phyloP scores from a whole-genome alignment of 2,888 invertebrate genomes.

The Eupeodes latifasciatus region DNA sequence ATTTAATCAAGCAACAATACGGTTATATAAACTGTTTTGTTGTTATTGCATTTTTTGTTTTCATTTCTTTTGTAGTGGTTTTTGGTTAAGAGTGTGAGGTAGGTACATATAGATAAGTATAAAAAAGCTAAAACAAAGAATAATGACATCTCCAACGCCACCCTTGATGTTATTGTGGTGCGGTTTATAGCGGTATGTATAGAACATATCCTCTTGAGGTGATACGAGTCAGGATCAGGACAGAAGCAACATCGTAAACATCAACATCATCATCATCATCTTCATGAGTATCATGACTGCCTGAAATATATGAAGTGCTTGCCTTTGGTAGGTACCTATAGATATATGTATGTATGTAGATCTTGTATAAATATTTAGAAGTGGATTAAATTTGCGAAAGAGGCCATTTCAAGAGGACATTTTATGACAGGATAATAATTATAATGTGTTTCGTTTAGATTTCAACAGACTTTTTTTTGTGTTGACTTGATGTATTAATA shows the following conservation, averaged over 20 bases:
- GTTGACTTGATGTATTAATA: neutral
- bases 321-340: conserved; percentile 12
- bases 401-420: conserved; percentile 78
- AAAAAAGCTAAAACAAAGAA: conserved; percentile 65
- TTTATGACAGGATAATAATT: conserved; percentile 80
- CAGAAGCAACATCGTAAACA: neutral
- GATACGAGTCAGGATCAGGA: conserved; percentile 2
- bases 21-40: conserved; percentile 70
- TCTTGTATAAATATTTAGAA: conserved; percentile 70
- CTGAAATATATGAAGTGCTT: conserved; percentile 43
- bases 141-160: conserved; percentile 73
- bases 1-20: conserved; percentile 76
- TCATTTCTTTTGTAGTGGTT: neutral
- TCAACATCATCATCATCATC: conserved; percentile 8
- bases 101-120: conserved; percentile 1
- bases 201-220: conserved; percentile 55
- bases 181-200: neutral
- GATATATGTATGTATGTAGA: neutral
- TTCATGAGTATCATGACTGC: conserved; percentile 7
- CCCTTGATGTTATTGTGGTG: conserved; percentile 51
- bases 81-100: neutral
- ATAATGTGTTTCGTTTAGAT: conserved; percentile 50
- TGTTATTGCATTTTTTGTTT: conserved; percentile 66
- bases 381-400: conserved; percentile 76
- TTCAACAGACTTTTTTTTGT: neutral